Percentiles rank a stretch among this genome's conserved stretches.
phyloP scores from a whole-genome alignment of 1,140 invertebrate species.

The Drosophila santomea region DNA sequence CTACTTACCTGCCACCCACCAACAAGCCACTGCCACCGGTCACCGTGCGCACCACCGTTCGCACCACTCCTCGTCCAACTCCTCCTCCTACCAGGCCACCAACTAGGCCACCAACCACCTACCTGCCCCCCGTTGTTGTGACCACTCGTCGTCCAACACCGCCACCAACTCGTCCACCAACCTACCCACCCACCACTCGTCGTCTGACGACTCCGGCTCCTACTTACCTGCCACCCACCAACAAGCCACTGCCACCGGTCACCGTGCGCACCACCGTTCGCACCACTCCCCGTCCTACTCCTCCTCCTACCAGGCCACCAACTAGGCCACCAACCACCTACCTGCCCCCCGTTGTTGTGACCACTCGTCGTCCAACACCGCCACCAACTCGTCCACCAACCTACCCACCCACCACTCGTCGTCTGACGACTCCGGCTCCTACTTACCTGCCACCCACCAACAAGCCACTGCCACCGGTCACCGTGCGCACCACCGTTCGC shows the following conservation, averaged over 20 bases:
- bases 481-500: conserved; percentile 35
- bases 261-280: conserved; percentile 36
- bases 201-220: conserved; percentile 22
- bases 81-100: conserved; percentile 5
- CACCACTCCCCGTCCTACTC: conserved; percentile 39
- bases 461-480: conserved; percentile 24
- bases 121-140: conserved; percentile 28
- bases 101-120: conserved; percentile 5
- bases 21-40: conserved; percentile 31
- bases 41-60: conserved; percentile 23
- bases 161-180: conserved; percentile 23
- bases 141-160: conserved; percentile 40
- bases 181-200: conserved; percentile 6
- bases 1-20: conserved; percentile 53
- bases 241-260: conserved; percentile 27
- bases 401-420: conserved; percentile 14
- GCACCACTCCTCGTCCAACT: conserved; percentile 43
- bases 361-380: conserved; percentile 3
- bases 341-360: neutral
- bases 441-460: conserved; percentile 42
- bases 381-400: conserved; percentile 9
- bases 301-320: conserved; percentile 49
- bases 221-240: conserved; percentile 51
- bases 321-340: conserved; percentile 15
- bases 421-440: neutral